These are phyloP conservation scores for Coremacera marginata DNA, from an alignment of 2,888 invertebrate genomes.

Conservation along the genomic window DNA sequence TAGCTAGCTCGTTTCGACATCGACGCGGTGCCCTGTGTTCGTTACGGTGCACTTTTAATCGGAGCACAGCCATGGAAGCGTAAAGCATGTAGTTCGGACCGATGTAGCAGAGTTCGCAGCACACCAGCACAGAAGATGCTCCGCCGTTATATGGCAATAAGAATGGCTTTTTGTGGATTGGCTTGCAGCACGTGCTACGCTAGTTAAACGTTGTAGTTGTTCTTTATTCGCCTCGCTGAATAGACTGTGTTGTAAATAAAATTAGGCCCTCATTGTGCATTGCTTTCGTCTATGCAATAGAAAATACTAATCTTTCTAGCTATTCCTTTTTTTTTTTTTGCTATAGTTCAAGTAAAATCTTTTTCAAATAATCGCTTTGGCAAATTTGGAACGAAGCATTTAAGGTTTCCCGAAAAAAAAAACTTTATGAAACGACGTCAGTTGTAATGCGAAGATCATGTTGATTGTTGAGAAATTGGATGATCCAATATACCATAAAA, in stretches of 20 bases:
- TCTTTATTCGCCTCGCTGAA: slow-evolving; percentile 24
- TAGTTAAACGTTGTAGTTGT: slow-evolving; percentile 30
- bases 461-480: slow-evolving; percentile 21
- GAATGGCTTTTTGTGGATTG: slow-evolving; percentile 21
- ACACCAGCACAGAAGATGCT: slow-evolving; percentile 51
- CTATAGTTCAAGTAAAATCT: slow-evolving; percentile 6
- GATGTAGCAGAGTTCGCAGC: background rate
- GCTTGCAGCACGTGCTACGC: slow-evolving; percentile 37
- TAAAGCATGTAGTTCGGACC: background rate
- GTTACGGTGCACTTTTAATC: slow-evolving; percentile 7
- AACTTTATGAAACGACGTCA: background rate
- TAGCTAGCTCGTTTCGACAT: slow-evolving; percentile 4
- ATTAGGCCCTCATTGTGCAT: slow-evolving; percentile 16
- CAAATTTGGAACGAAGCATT: background rate
- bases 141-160: slow-evolving; percentile 48
- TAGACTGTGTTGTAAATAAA: slow-evolving; percentile 14
- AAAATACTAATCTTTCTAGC: background rate
- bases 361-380: background rate
- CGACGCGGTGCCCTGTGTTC: slow-evolving; percentile 30
- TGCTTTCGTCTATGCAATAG: background rate
- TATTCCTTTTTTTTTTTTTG: background rate
- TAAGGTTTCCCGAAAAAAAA: background rate
- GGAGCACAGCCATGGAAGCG: slow-evolving; percentile 18
- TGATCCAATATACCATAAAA: background rate
- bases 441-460: background rate